Evolutionary conservation across 1,140 invertebrate genomes (phyloP), one percentile per base, ranked within the genome.

Genomic region (Galendromus occidentalis): DNA sequence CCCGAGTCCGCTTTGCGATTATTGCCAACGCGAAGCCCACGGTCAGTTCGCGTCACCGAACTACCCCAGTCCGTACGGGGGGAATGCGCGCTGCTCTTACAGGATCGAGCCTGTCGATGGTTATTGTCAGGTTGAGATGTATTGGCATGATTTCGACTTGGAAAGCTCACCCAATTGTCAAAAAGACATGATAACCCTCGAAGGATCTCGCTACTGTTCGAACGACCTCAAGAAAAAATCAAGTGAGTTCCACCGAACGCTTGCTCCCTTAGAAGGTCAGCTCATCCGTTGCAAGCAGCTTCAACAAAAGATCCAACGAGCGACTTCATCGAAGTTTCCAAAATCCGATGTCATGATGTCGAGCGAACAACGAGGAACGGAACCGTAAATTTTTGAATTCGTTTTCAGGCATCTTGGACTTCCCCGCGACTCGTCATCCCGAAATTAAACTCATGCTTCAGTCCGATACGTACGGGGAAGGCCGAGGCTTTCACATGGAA

Each of bases 11-110:
- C 51, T 70, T 44, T 71, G 71, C 44, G 70, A 71, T 63, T 47
- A 68, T 17, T 71, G 70, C 39, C 63, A 64, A 9, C 67, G 65
- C 12, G 66, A 70, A 41, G 44, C 59, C 9, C 42, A 66, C 5
- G 71, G 70, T 2, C 68, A 71, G 20, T 30, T 71, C 9, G 69
- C 66, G 18, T 67, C 66, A 44, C 67, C 68, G 0, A 68, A 69
- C 59, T 73, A 72, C 64, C 72, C 72, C 0, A 64, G 30, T 18
- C 41, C 68, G 30, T 73, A 73, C 47, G 66, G 64, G 1, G 42
- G 66, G 7, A 68, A 68, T 45, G 64, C 65, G 2, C 42, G 63
- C 12, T 73, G 72, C 65, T 65, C 63, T 0, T 73, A 71, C 42
- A 47, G 65, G 9, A 64, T 73, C 2, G 47, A 69, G 39, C 59